Evolutionary conservation across 2,113 vertebrate species (phyloP).

Genomic region (Saiga tatarica): DNA sequence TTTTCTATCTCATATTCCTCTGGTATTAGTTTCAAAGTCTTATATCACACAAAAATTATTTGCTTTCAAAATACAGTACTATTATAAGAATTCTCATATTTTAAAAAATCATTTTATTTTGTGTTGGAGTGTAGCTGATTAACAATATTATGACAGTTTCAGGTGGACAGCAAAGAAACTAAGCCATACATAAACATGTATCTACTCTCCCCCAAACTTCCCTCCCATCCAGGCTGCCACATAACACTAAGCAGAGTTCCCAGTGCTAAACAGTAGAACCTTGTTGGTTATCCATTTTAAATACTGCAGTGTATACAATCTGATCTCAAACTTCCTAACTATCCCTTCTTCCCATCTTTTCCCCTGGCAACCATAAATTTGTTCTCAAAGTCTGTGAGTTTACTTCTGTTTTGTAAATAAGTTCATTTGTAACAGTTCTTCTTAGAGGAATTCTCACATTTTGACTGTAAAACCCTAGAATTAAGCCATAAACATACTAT

Average conservation of each 20-base stretch:
- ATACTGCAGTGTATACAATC: background rate
- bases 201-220: background rate
- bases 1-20: background rate
- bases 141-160: background rate
- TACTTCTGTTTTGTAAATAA: background rate
- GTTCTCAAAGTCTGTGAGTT: background rate
- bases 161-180: background rate
- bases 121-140: background rate
- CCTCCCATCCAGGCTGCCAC: background rate
- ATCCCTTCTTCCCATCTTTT: background rate
- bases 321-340: background rate
- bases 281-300: background rate
- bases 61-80: background rate
- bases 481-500: background rate
- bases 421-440: background rate
- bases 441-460: background rate
- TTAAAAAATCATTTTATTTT: background rate
- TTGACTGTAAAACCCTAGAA: background rate
- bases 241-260: background rate
- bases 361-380: background rate
- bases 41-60: background rate
- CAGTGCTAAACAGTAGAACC: background rate
- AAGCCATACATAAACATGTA: background rate
- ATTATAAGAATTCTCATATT: background rate
- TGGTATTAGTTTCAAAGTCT: background rate